phyloP scores from a whole-genome alignment of 1,140 invertebrate genomes.

The Eriocheir sinensis region DNA sequence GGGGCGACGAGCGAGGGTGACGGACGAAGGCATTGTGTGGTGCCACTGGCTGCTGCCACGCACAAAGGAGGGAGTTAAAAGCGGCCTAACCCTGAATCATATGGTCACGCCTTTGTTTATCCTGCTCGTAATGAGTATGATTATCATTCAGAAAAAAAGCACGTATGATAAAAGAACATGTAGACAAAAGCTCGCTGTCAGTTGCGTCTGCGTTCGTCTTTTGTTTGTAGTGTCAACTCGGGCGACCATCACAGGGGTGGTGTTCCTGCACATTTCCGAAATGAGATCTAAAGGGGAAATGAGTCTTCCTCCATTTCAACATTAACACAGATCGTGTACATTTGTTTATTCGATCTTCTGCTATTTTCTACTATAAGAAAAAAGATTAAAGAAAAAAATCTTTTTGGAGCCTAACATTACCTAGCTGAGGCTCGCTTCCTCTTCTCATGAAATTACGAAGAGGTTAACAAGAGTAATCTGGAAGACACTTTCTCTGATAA shows the following conservation, averaged over 20 bases:
- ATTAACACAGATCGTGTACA: background rate
- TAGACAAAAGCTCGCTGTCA: slow-evolving; percentile 74
- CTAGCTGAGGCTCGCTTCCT: background rate
- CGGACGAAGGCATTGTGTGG: slow-evolving; percentile 65
- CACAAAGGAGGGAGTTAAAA: slow-evolving; percentile 45
- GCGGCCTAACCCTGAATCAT: slow-evolving; percentile 65
- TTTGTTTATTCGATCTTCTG: background rate
- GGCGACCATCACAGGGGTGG: slow-evolving; percentile 57
- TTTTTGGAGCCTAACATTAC: background rate
- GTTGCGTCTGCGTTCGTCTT: slow-evolving; percentile 73
- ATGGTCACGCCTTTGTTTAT: slow-evolving; percentile 68
- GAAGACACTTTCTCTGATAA: slow-evolving; percentile 34
- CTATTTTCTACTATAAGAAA: background rate
- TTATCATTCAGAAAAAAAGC: slow-evolving; percentile 72
- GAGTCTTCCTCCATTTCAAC: too few relatives aligned
- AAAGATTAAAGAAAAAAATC: background rate
- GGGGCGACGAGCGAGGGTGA: slow-evolving; percentile 7
- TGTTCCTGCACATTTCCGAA: slow-evolving; percentile 65
- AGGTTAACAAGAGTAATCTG: slow-evolving; percentile 23
- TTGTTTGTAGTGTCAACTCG: slow-evolving; percentile 72
- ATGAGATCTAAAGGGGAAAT: slow-evolving; percentile 71
- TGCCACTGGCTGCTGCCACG: slow-evolving; percentile 21
- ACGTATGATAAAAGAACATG: slow-evolving; percentile 72
- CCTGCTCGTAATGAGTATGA: slow-evolving; percentile 72
- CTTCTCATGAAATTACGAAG: slow-evolving; percentile 25